phyloP scores from a whole-genome alignment of 2,888 invertebrate species.

The Stratiomys singularior region DNA sequence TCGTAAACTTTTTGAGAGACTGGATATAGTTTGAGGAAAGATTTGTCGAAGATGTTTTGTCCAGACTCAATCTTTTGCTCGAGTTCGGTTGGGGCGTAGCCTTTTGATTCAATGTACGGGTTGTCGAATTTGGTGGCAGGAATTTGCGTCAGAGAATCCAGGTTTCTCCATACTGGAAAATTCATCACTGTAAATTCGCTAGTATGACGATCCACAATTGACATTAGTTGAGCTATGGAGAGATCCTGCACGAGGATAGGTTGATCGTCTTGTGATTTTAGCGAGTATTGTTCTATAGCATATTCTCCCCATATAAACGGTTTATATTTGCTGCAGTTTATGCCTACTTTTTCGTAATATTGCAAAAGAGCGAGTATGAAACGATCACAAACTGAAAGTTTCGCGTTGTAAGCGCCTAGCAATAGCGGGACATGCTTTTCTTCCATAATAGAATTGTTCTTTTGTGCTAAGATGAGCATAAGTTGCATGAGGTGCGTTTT shows the following conservation, averaged over 20 bases:
- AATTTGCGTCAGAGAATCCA: constrained; percentile 63
- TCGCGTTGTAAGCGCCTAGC: constrained; percentile 82
- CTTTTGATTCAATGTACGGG: constrained; percentile 54
- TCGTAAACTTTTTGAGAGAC: constrained; percentile 59
- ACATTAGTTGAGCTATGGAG: constrained; percentile 77
- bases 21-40: constrained; percentile 60
- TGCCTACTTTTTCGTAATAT: constrained; percentile 75
- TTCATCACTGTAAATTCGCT: constrained; percentile 75
- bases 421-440: constrained; percentile 78
- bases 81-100: constrained; percentile 59
- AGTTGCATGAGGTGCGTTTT: constrained; percentile 75
- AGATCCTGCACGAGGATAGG: constrained; percentile 75
- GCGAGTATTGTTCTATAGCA: constrained; percentile 81
- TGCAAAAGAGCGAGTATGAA: constrained; percentile 74
- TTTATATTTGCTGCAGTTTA: constrained; percentile 74
- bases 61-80: constrained; percentile 60
- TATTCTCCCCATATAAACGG: constrained; percentile 88
- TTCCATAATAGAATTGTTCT: constrained; percentile 72
- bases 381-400: constrained; percentile 76
- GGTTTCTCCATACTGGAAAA: constrained; percentile 74
- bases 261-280: constrained; percentile 68
- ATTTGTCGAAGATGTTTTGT: constrained; percentile 53
- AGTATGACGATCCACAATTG: constrained; percentile 73
- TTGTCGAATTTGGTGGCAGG: constrained; percentile 58
- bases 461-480: constrained; percentile 71